phyloP scores from a whole-genome alignment of 2,113 vertebrate genomes.

The Bothrops jararaca region DNA sequence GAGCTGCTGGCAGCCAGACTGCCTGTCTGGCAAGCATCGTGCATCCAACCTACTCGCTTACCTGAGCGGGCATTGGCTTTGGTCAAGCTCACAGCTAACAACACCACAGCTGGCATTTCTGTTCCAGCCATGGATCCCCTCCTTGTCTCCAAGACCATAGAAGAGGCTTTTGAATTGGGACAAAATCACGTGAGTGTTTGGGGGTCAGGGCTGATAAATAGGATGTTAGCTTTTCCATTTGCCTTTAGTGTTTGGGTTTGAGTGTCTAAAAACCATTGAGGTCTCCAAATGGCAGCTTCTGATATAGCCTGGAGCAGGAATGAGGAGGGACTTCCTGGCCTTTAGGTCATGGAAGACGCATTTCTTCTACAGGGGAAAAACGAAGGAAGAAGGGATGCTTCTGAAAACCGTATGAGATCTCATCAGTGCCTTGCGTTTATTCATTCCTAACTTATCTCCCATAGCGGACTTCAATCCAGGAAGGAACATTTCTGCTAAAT shows the following conservation, averaged over 20 bases:
- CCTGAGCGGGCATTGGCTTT: conserved; percentile 80
- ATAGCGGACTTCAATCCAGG: conserved; percentile 77
- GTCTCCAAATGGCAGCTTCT: not conserved
- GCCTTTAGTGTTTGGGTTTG: not conserved
- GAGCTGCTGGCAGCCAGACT: conserved; percentile 80
- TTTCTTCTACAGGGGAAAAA: not conserved
- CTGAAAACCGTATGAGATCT: not conserved
- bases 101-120: conserved; percentile 32
- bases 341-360: not conserved
- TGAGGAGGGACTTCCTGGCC: not conserved
- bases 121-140: conserved; percentile 22
- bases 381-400: not conserved
- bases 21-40: conserved; percentile 79
- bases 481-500: conserved; percentile 73
- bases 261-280: not conserved
- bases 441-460: not conserved
- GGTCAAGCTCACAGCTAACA: conserved; percentile 77
- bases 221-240: not conserved
- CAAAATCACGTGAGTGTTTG: conserved; percentile 38
- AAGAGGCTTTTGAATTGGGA: conserved; percentile 36
- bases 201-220: not conserved
- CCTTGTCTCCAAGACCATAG: conserved; percentile 31
- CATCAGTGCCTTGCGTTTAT: conserved; percentile 34
- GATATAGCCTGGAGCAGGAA: not conserved
- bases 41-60: conserved; percentile 80